Evolutionary conservation across 2,113 vertebrate genomes (phyloP), one percentile per base, ranked within the genome.

Genomic region (Turnix velox): DNA sequence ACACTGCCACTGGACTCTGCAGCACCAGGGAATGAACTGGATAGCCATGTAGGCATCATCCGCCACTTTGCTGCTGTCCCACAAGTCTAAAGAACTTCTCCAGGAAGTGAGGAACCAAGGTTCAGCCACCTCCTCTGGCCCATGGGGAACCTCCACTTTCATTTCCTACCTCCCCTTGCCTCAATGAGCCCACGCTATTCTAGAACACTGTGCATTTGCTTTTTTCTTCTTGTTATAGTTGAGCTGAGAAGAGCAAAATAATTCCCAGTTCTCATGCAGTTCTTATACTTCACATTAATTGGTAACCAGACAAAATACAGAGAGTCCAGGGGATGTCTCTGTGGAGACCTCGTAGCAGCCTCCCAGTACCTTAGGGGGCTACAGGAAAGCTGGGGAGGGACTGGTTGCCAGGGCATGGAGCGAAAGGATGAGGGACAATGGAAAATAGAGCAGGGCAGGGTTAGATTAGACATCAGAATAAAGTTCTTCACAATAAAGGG

Each of bases 101-200:
- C 1, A 6, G 62, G 46, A 73, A 57, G 7, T 9, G 14, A 5
- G 18, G 24, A 24, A 22, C n/a, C 43, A 30, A 27, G 28, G 40
- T n/a, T 85, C 73, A 76, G 49, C 22, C 67, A 11, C 40, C 71
- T 63, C 11, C 37, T 15, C 17, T 76, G 49, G 49, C 4, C 57
- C 40, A 16, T 7, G 42, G 25, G 27, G 49, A 90, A 20, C n/a
- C n/a, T 16, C 48, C 78, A 18, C 13, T 93, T 93, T 71, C 12
- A 16, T 67, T 89, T 73, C 22, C 30, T 22, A 11, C 28, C 17
- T 78, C 57, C 11, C 15, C 23, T 7, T 0, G 6, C 14, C 31
- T 52, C 0, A 0, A 31, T 1, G 0, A 57, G 10, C 54, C 75
- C 0, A 0, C 28, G 58, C 42, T 78, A 0, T 74, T 90, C 57